Base-by-base conservation (phyloP, 2,797 vertebrate genomes). In the Coregonus sp. region DNA sequence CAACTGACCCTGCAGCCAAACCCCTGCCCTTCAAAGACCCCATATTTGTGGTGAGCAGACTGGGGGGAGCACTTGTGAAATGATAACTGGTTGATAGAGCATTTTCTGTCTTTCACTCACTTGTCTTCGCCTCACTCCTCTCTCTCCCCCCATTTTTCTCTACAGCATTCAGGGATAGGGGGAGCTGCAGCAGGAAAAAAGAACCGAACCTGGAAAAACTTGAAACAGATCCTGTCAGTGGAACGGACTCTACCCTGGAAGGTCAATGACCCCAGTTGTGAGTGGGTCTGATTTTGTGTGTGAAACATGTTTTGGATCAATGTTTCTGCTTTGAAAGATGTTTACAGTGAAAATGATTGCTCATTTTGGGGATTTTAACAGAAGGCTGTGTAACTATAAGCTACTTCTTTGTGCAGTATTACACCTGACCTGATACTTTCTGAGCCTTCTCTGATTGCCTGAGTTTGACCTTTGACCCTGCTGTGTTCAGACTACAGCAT, bases 121-220 rank as follows among this genome's bases (percentile, higher is more conserved):
- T 73, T 76, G 4, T 70, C 52, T 76, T n/a, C 0, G 5, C 54
- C 12, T 56, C 33, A 18, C 63, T 51, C 16, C 35, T 37, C 3
- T 18, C 25, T 33, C 31, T 35, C 67, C 31, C 14, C 0, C 40
- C 18, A 12, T 73, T 25, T 12, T 56, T 69, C 63, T 80, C 81
- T 86, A 70, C 81, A 99, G 98, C 98, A 99, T 87, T 99, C 98
- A 0, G 96, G 97, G 81, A 97, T 98, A 54, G 97, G 98, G 73
- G 98, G 98, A 61, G 97, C 96, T 76, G 96, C 96, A 78, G 97
- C 97, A 80, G 97, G 98, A 86, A 99, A 99, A 91, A 99, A 99
- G 93, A 99, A 98, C 83, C 94, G 98, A 88, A 97, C 97, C 80
- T 99, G 98, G 98, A 99, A 99, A 92, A 99, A 99, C 90, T 96